A percentile compares a stretch with the other conserved stretches of the same genome.
phyloP scores from a whole-genome alignment of 2,888 invertebrate genomes.

The Arenicola marina region DNA sequence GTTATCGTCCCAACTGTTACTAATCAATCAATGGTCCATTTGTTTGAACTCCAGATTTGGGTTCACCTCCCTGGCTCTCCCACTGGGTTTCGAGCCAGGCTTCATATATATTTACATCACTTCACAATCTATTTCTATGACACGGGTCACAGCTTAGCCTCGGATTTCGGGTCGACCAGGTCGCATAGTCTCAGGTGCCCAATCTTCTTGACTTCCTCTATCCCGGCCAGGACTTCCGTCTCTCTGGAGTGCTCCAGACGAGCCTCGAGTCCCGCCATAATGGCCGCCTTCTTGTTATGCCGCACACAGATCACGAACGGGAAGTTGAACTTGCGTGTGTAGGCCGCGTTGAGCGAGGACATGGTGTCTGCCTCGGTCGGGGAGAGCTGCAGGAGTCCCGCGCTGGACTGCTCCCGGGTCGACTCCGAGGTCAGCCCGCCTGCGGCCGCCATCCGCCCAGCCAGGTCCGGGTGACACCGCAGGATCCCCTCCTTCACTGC shows the following conservation, averaged over 20 bases:
- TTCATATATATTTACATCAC: too few relatives aligned
- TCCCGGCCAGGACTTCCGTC: constrained; percentile 34
- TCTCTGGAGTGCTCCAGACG: constrained; percentile 30
- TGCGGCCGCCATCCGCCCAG: constrained; percentile 34
- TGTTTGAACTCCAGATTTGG: too few relatives aligned
- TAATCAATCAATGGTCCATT: too few relatives aligned
- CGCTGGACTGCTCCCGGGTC: constrained; percentile 1
- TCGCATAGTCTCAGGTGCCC: constrained; percentile 28
- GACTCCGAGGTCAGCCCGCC: constrained; percentile 38
- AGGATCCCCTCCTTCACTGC: constrained; percentile 43
- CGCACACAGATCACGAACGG: constrained; percentile 45
- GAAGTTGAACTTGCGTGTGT: constrained; percentile 41
- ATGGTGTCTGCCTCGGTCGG: constrained; percentile 12
- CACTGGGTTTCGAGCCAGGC: too few relatives aligned
- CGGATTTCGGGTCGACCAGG: not conserved
- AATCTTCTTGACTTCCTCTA: constrained; percentile 43
- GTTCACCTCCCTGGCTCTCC: too few relatives aligned
- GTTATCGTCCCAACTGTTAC: too few relatives aligned
- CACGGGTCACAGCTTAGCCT: too few relatives aligned
- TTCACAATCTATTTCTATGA: too few relatives aligned
- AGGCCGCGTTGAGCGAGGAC: constrained; percentile 32
- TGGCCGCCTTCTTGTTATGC: constrained; percentile 42
- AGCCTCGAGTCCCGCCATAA: constrained; percentile 34
- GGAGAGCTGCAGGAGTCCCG: not conserved
- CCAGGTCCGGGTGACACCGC: constrained; percentile 42